Conservation (phyloP, 1,140 invertebrate genomes). For the Aradophagus sp. region DNA sequence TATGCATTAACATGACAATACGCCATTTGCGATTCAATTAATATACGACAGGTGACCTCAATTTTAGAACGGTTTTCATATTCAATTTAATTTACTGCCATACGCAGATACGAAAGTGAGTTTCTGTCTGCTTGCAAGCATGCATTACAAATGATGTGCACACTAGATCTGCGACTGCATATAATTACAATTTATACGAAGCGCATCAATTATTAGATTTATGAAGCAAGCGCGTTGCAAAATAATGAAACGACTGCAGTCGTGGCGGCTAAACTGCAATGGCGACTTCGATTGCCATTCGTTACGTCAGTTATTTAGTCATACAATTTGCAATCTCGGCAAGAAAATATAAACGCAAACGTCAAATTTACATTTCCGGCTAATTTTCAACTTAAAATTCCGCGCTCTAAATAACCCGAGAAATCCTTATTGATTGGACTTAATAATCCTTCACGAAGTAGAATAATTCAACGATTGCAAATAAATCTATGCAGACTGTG, state of each 20-base stretch:
- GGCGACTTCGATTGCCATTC: neutral
- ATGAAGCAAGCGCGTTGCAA: constrained; percentile 24
- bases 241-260: constrained; percentile 2
- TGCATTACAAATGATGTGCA: constrained; percentile 33
- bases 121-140: constrained; percentile 35
- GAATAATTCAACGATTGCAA: too few species aligned
- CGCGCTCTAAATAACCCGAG: too few species aligned
- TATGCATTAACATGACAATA: too few species aligned
- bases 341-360: too few species aligned
- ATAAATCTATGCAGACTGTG: too few species aligned
- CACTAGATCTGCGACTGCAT: constrained; percentile 35
- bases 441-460: too few species aligned
- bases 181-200: constrained; percentile 60
- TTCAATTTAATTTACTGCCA: constrained; percentile 47
- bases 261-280: too few species aligned
- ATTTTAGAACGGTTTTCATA: constrained; percentile 46
- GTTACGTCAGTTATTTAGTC: too few species aligned
- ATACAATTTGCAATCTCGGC: too few species aligned
- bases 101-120: constrained; percentile 49
- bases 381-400: too few species aligned
- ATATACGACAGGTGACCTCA: constrained; percentile 26
- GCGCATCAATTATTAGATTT: constrained; percentile 55
- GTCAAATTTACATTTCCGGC: too few species aligned
- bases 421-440: too few species aligned
- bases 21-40: constrained; percentile 47